phyloP scores from a whole-genome alignment of 2,888 invertebrate genomes.

The Dryomyza anilis region DNA sequence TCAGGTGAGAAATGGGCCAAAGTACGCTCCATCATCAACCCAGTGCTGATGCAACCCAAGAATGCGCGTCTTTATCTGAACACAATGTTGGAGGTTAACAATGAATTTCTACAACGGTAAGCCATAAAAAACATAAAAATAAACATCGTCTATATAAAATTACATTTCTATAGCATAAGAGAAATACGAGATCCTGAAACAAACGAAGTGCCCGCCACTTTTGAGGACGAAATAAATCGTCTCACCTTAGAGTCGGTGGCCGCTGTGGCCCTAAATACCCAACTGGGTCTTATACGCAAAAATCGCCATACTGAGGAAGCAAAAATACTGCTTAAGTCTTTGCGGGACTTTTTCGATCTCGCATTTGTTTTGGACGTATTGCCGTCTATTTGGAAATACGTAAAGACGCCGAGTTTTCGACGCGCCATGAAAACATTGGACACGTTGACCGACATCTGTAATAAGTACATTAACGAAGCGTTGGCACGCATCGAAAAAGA shows the following conservation, averaged over 20 bases:
- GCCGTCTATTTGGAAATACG: slow-evolving; percentile 44
- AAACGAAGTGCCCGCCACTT: slow-evolving; percentile 57
- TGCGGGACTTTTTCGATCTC: slow-evolving; percentile 36
- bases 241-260: slow-evolving; percentile 65
- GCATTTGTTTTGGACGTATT: slow-evolving; percentile 42
- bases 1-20: slow-evolving; percentile 67
- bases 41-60: slow-evolving; percentile 68
- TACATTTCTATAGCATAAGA: slow-evolving; percentile 38
- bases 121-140: slow-evolving; percentile 1
- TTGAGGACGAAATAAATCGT: slow-evolving; percentile 62
- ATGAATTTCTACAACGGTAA: slow-evolving; percentile 37
- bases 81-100: slow-evolving; percentile 62
- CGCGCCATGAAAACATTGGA: slow-evolving; percentile 37
- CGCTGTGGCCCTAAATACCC: slow-evolving; percentile 52
- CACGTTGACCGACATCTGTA: slow-evolving; percentile 36
- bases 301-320: slow-evolving; percentile 37
- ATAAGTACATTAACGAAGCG: slow-evolving; percentile 52
- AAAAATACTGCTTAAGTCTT: slow-evolving; percentile 34
- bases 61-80: slow-evolving; percentile 63
- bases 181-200: slow-evolving; percentile 41
- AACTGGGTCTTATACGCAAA: slow-evolving; percentile 40
- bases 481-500: slow-evolving; percentile 45
- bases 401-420: slow-evolving; percentile 41
- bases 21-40: slow-evolving; percentile 69
- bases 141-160: background rate